A percentile compares a stretch with the other conserved stretches of the same genome.
Evolutionary conservation across 1,140 invertebrate species (phyloP).

Genomic region (Dufourea novaeangliae): DNA sequence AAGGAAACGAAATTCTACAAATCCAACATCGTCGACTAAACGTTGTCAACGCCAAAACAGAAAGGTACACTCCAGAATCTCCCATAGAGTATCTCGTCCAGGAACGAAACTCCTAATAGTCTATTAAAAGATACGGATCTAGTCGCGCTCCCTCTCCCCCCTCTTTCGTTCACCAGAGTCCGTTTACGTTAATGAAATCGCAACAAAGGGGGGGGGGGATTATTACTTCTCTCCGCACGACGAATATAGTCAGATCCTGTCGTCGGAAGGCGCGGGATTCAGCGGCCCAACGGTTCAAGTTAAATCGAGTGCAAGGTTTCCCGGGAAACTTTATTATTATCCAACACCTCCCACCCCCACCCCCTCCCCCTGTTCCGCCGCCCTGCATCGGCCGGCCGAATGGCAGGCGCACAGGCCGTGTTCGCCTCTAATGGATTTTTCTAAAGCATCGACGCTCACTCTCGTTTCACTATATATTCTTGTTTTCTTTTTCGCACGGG

Average conservation of each 20-base stretch:
- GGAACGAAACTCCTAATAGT: not conserved
- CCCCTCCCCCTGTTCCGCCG: too few species aligned
- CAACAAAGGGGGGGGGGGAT: not conserved
- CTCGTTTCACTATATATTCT: too few species aligned
- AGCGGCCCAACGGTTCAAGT: not conserved
- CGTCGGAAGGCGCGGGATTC: not conserved
- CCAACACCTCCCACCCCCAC: too few species aligned
- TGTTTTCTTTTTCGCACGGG: too few species aligned
- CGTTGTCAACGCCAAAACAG: too few species aligned
- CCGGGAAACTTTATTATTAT: slow-evolving; percentile 14
- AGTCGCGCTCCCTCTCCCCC: not conserved
- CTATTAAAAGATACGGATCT: slow-evolving; percentile 2
- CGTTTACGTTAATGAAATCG: not conserved
- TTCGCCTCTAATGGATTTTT: not conserved
- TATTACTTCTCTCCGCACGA: not conserved
- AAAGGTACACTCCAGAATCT: too few species aligned
- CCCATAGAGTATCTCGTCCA: not conserved
- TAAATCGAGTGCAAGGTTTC: not conserved
- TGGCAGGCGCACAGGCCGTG: too few species aligned
- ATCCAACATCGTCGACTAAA: too few species aligned
- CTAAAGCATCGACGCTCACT: too few species aligned
- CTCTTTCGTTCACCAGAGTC: not conserved
- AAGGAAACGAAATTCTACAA: too few species aligned
- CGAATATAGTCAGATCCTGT: not conserved
- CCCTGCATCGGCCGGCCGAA: too few species aligned